phyloP scores from a whole-genome alignment of 2,113 vertebrate species.

The Suncus etruscus region DNA sequence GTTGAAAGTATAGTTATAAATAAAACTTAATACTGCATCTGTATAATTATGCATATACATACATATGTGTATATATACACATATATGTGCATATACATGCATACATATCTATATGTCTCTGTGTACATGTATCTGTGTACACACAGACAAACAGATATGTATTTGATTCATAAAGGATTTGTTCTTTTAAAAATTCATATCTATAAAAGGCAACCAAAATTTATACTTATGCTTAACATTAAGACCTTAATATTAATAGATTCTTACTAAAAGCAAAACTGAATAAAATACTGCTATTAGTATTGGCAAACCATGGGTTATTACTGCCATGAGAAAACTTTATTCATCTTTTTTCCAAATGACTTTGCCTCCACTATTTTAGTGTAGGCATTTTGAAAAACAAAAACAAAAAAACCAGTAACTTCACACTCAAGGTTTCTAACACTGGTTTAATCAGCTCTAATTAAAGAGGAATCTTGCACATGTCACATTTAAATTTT shows the following conservation, averaged over 20 bases:
- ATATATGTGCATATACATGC: background rate
- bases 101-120: background rate
- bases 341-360: conserved; percentile 53
- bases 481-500: background rate
- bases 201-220: background rate
- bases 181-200: conserved; percentile 46
- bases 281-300: conserved; percentile 42
- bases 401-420: background rate
- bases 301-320: conserved; percentile 44
- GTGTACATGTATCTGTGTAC: background rate
- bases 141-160: background rate
- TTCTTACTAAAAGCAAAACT: conserved; percentile 57
- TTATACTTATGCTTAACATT: conserved; percentile 59
- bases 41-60: background rate
- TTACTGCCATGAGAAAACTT: conserved; percentile 33
- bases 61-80: background rate
- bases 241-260: conserved; percentile 57
- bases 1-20: conserved; percentile 15
- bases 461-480: background rate
- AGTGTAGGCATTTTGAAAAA: background rate
- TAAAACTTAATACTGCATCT: conserved; percentile 19
- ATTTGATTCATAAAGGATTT: background rate
- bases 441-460: conserved; percentile 18
- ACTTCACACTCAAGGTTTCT: conserved; percentile 33
- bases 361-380: conserved; percentile 54